These are phyloP conservation scores for Prosopocoilus inquinatus DNA, from an alignment of 2,888 invertebrate genomes.

Conservation along the genomic window DNA sequence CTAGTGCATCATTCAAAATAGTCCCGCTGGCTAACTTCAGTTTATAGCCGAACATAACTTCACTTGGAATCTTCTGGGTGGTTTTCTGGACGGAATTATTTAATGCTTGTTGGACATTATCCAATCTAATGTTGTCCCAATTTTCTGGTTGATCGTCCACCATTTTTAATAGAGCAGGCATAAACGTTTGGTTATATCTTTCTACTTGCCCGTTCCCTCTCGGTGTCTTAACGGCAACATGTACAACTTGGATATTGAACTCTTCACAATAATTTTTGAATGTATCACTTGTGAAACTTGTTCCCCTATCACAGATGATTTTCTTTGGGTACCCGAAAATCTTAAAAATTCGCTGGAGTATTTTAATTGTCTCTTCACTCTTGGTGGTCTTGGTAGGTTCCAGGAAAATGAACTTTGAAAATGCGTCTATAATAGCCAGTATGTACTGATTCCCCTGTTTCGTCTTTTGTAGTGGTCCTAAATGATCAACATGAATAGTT, in stretches of 20 bases:
- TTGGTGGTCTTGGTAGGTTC: constrained; percentile 22
- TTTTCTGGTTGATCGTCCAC: constrained; percentile 15
- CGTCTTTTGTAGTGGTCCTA: constrained; percentile 29
- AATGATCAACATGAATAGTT: constrained; percentile 36
- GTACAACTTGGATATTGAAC: constrained; percentile 27
- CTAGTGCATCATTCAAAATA: too few relatives aligned
- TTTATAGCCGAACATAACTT: too few relatives aligned
- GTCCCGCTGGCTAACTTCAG: too few relatives aligned
- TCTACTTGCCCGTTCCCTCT: constrained; percentile 38
- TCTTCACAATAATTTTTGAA: constrained; percentile 29
- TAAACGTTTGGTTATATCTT: constrained; percentile 27
- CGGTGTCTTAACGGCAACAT: constrained; percentile 32
- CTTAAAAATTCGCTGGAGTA: constrained; percentile 25
- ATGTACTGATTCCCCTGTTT: constrained; percentile 25
- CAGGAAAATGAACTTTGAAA: constrained; percentile 33
- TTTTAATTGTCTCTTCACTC: constrained; percentile 23
- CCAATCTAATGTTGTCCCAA: background rate
- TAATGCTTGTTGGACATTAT: too few relatives aligned
- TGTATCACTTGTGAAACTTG: constrained; percentile 30
- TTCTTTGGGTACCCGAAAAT: constrained; percentile 27
- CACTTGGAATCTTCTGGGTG: too few relatives aligned
- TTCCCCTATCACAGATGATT: constrained; percentile 33
- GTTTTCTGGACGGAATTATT: too few relatives aligned
- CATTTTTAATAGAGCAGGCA: constrained; percentile 31
- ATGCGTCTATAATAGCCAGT: constrained; percentile 33